Evolutionary conservation across 2,888 invertebrate genomes (phyloP).

Genomic region (Leptinotarsa haldemani): DNA sequence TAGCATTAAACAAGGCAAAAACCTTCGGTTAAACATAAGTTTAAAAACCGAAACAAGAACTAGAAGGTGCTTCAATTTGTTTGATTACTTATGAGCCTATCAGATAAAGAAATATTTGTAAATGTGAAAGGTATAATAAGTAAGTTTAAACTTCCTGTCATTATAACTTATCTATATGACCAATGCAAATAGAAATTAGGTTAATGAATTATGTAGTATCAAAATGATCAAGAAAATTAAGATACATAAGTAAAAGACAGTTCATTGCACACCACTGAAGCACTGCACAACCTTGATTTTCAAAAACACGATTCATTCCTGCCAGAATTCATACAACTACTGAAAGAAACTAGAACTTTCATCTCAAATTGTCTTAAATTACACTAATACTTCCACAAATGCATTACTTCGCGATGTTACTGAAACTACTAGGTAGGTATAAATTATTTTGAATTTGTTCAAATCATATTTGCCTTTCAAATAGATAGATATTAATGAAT

Average conservation of each 20-base stretch:
- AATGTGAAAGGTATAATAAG: no score
- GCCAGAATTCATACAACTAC: background rate
- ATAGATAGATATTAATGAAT: conserved; percentile 31
- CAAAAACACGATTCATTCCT: background rate
- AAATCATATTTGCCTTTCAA: no score
- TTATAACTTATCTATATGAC: background rate
- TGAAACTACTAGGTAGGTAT: background rate
- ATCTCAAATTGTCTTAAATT: background rate
- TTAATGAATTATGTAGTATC: background rate
- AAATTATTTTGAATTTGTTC: background rate
- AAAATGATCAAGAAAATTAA: background rate
- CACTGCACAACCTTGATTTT: background rate
- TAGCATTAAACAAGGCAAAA: no score
- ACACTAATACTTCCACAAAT: background rate
- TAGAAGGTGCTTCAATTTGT: no score
- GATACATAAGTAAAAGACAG: background rate
- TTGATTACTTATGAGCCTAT: no score
- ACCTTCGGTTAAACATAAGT: no score
- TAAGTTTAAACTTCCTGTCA: background rate
- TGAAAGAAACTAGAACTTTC: background rate
- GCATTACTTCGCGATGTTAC: background rate
- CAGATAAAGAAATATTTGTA: no score
- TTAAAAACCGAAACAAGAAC: no score
- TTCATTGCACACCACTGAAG: background rate
- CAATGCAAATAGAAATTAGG: background rate